These are phyloP conservation scores for Haliclona indistincta DNA, from an alignment of 37 sponge, comb jelly and placozoan species.

Conservation along the genomic window DNA sequence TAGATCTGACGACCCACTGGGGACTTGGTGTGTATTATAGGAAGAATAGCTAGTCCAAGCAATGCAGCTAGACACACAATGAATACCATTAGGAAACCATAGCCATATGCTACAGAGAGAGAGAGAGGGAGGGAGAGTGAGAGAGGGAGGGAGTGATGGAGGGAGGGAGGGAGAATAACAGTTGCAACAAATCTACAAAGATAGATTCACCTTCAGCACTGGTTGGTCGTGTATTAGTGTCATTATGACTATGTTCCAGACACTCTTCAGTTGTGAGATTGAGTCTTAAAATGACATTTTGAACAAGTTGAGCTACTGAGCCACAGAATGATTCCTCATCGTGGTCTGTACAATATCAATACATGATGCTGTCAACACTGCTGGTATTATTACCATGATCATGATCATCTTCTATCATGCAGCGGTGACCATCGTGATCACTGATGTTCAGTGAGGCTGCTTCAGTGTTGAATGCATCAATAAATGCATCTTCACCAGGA, in stretches of 20 bases:
- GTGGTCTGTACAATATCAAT: no score
- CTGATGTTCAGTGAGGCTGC: not conserved
- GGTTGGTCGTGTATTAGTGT: not conserved
- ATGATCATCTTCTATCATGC: no score
- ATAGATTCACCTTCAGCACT: not conserved
- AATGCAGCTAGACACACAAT: conserved; percentile 54
- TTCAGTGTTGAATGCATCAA: not conserved
- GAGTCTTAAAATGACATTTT: not conserved
- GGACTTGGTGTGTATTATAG: conserved; percentile 9
- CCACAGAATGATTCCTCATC: no score
- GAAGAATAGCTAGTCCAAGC: conserved; percentile 46
- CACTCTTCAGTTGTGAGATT: not conserved
- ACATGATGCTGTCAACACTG: no score
- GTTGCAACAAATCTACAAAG: no score
- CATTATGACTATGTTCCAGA: conserved; percentile 16
- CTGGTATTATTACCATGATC: no score
- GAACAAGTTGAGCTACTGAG: not conserved
- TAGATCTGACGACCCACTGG: not conserved
- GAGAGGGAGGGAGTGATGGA: no score
- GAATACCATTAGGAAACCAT: conserved; percentile 62
- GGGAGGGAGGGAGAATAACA: no score
- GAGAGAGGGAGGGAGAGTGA: no score
- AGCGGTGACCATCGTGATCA: not conserved
- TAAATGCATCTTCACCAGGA: not conserved
- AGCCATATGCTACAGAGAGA: conserved; percentile 60